phyloP scores from a whole-genome alignment of 2,113 vertebrate species.

The Phainopepla nitens region DNA sequence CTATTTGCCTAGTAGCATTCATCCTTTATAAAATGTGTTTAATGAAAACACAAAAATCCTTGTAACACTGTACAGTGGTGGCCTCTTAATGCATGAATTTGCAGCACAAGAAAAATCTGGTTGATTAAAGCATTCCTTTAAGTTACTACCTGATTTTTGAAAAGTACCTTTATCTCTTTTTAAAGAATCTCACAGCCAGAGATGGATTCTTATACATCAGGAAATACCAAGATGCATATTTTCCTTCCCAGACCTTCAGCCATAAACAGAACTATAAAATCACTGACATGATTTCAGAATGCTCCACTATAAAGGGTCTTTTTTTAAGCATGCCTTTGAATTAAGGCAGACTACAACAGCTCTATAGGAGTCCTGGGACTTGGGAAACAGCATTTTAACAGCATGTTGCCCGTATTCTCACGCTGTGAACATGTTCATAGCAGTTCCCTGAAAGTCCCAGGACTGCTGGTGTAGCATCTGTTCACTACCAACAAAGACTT shows the following conservation, averaged over 20 bases:
- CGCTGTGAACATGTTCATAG: slow-evolving; percentile 65
- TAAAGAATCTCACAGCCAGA: not conserved
- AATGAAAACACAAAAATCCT: not conserved
- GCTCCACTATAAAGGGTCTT: not conserved
- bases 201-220: not conserved
- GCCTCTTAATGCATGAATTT: not conserved
- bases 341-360: not conserved
- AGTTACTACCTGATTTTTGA: not conserved
- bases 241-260: not conserved
- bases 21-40: not conserved
- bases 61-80: not conserved
- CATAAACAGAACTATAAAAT: not conserved
- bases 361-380: not conserved
- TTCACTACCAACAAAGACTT: slow-evolving; percentile 43
- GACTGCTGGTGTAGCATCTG: slow-evolving; percentile 72
- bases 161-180: not conserved
- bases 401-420: slow-evolving; percentile 20
- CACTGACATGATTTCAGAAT: not conserved
- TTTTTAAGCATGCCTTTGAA: not conserved
- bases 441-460: slow-evolving; percentile 52
- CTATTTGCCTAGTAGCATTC: not conserved
- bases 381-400: slow-evolving; percentile 21
- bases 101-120: not conserved
- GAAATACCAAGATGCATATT: not conserved
- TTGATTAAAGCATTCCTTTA: not conserved